These are phyloP conservation scores for Nothocercus julius DNA, from an alignment of 2,113 vertebrate genomes.

Conservation along the genomic window DNA sequence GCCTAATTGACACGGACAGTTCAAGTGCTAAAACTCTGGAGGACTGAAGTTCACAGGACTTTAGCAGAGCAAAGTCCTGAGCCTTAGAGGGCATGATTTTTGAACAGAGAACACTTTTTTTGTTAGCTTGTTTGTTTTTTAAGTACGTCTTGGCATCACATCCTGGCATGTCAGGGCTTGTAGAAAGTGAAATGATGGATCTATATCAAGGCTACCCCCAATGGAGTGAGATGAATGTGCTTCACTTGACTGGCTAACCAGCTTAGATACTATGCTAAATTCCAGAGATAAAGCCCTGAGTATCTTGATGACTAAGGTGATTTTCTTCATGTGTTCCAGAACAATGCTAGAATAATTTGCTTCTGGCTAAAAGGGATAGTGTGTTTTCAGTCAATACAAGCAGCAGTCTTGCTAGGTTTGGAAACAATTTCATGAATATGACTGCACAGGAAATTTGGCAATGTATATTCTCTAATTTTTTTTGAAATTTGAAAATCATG, in stretches of 20 bases:
- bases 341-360: not conserved
- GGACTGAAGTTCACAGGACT: not conserved
- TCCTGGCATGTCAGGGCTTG: not conserved
- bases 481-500: not conserved
- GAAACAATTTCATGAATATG: not conserved
- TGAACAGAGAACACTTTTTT: not conserved
- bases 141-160: not conserved
- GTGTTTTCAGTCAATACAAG: not conserved
- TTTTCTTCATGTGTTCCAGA: not conserved
- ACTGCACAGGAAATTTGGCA: not conserved
- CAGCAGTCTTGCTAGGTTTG: not conserved
- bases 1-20: constrained; percentile 13
- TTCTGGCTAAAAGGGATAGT: not conserved
- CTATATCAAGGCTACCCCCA: not conserved
- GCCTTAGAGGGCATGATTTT: not conserved
- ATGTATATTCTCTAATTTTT: not conserved
- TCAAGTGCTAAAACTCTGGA: constrained; percentile 26
- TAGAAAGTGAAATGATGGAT: not conserved
- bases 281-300: not conserved
- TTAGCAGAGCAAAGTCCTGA: not conserved
- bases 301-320: not conserved
- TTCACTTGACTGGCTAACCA: not conserved
- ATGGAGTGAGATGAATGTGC: not conserved
- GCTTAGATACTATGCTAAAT: not conserved
- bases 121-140: not conserved